Conservation (phyloP, 2,113 vertebrate species). For the Oncorhynchus keta region DNA sequence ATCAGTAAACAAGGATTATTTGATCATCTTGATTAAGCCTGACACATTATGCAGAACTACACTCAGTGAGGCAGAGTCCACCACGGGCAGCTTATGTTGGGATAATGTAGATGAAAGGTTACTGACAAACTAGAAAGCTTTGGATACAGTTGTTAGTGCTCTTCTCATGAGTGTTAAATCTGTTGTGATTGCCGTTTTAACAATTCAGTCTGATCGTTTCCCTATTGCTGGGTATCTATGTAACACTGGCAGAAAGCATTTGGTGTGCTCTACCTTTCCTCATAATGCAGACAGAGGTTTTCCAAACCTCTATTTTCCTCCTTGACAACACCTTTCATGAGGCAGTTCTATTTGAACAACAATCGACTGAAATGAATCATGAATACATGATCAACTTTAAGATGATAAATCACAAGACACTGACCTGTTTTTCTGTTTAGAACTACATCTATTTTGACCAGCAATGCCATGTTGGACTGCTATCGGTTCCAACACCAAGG, state of each 20-base stretch:
- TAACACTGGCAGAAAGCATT: background rate
- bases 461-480: conserved; percentile 21
- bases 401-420: background rate
- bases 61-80: conserved; percentile 43
- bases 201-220: background rate
- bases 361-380: too few species aligned
- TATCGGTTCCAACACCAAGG: background rate
- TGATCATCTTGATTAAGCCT: conserved; percentile 21
- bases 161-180: too few species aligned
- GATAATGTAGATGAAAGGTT: conserved; percentile 13
- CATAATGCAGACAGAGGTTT: background rate
- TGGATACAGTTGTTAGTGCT: background rate
- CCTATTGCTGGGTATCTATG: background rate
- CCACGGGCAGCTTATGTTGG: conserved; percentile 37
- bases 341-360: background rate
- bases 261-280: background rate
- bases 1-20: conserved; percentile 44
- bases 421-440: conserved; percentile 31
- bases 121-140: background rate
- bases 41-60: conserved; percentile 43
- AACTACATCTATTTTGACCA: conserved; percentile 44
- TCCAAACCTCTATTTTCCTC: background rate
- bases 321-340: background rate
- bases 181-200: background rate
- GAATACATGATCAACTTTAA: background rate